phyloP scores from a whole-genome alignment of 2,113 vertebrate genomes.

The Barbus barbus region DNA sequence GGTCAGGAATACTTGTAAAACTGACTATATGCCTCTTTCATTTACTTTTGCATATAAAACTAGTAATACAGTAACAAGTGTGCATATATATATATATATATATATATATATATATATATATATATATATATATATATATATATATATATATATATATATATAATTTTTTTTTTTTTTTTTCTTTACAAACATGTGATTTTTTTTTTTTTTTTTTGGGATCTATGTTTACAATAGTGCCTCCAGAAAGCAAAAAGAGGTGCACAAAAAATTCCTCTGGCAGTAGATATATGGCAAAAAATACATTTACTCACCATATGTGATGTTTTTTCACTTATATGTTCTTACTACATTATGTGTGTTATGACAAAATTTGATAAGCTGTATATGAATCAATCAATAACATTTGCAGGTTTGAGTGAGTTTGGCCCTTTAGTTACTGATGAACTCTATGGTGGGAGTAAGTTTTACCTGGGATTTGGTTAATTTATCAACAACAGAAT shows the following conservation, averaged over 20 bases:
- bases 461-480: background rate
- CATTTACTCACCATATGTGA: too few species aligned
- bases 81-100: too few species aligned
- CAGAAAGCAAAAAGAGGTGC: too few species aligned
- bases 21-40: background rate
- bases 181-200: too few species aligned
- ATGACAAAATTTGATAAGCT: background rate
- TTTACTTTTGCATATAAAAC: background rate
- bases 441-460: background rate
- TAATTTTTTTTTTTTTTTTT: too few species aligned
- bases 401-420: slow-evolving; percentile 1
- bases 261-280: too few species aligned
- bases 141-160: too few species aligned
- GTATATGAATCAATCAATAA: background rate
- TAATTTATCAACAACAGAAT: slow-evolving; percentile 17
- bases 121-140: too few species aligned
- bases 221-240: too few species aligned
- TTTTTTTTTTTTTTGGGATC: too few species aligned
- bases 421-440: background rate
- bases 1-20: background rate
- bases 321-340: background rate
- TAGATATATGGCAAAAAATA: background rate
- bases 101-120: too few species aligned
- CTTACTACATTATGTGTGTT: background rate
- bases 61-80: background rate